Conservation (phyloP, 2,888 invertebrate species). For the Mechanitis mazaeus region DNA sequence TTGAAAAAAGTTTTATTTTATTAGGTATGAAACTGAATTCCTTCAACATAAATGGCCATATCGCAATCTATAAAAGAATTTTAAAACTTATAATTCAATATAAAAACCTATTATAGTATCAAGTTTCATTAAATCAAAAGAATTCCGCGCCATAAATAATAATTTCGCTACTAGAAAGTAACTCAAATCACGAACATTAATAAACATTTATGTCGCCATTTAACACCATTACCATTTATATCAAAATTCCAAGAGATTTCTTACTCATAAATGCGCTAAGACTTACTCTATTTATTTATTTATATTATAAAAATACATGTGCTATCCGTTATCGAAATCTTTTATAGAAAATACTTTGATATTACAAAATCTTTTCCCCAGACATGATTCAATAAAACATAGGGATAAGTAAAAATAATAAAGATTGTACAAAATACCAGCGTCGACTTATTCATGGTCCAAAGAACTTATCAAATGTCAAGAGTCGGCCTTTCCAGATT, state of each 20-base stretch:
- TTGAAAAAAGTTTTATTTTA: no score
- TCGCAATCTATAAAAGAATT: no score
- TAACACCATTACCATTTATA: constrained; percentile 63
- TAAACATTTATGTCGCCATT: constrained; percentile 62
- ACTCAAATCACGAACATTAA: constrained; percentile 63
- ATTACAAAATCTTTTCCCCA: neutral
- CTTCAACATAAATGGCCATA: no score
- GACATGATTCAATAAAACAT: constrained; percentile 13
- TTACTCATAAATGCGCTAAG: neutral
- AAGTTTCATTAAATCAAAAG: constrained; percentile 6
- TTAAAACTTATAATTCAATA: neutral
- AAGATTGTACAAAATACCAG: constrained; percentile 34
- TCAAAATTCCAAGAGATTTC: constrained; percentile 40
- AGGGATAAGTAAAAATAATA: constrained; percentile 35
- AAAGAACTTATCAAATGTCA: constrained; percentile 67
- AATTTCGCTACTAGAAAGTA: constrained; percentile 19
- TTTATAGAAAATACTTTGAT: no score
- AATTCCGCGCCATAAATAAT: constrained; percentile 16
- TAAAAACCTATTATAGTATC: neutral
- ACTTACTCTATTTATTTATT: no score
- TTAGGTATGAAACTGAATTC: no score
- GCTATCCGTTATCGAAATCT: no score
- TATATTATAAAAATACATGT: no score
- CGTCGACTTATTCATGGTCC: constrained; percentile 52
- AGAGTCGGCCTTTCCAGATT: constrained; percentile 54